phyloP scores from a whole-genome alignment of 2,888 invertebrate genomes.

The Stenodema calcarata region DNA sequence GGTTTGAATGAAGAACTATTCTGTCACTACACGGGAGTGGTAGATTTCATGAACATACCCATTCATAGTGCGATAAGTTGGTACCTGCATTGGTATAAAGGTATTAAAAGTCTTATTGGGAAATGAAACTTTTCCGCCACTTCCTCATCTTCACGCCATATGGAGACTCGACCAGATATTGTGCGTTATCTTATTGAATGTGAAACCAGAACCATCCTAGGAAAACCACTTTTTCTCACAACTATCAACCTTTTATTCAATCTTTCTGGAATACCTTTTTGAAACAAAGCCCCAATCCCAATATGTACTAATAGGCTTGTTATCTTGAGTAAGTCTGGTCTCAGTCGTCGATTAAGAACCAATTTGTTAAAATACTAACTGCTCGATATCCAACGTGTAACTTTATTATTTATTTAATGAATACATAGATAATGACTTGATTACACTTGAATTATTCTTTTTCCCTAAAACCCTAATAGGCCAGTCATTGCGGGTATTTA shows the following conservation, averaged over 20 bases:
- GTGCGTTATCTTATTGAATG: not conserved
- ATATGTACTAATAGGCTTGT: not conserved
- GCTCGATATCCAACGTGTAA: slow-evolving; percentile 11
- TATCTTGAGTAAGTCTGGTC: not conserved
- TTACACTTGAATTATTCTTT: not conserved
- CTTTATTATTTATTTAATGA: slow-evolving; percentile 17
- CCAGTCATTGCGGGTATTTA: too few relatives aligned
- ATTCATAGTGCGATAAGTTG: too few relatives aligned
- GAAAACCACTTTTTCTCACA: not conserved
- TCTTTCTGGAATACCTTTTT: not conserved
- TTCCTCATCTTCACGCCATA: not conserved
- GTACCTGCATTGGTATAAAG: too few relatives aligned
- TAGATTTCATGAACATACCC: too few relatives aligned
- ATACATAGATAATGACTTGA: slow-evolving; percentile 16
- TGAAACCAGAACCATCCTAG: not conserved
- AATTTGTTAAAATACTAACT: not conserved
- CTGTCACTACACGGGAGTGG: too few relatives aligned
- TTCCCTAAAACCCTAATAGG: not conserved
- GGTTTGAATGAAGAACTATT: too few relatives aligned
- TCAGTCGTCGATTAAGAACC: slow-evolving; percentile 6
- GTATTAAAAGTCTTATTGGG: too few relatives aligned
- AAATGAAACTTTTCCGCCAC: not conserved
- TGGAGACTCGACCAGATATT: not conserved
- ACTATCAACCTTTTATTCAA: not conserved
- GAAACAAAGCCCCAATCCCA: not conserved